Base-by-base conservation (phyloP, 2,113 vertebrate genomes). In the Salvelinus fontinalis region DNA sequence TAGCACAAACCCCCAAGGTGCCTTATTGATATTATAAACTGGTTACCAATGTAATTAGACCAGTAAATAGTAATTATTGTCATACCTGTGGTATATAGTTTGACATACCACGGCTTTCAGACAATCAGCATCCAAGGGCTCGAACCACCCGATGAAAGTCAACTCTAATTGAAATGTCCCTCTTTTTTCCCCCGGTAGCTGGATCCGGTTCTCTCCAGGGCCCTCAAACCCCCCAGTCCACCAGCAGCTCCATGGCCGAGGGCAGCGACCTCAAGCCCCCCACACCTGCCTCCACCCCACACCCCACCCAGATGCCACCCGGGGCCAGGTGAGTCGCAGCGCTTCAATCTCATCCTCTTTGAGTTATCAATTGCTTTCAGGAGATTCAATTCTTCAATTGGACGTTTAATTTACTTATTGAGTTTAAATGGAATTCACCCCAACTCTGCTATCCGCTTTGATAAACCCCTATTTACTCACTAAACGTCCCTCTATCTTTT, bases 241-340 rank as follows among this genome's bases (percentile, higher is more conserved):
- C 97, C 88, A 99, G 96, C 94, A 99, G 97, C 87, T 99, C 98
- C 51, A 99, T 99, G 98, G 97, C 97, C 78, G 97, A 99, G 89
- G 96, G 97, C 81, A 96, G 96, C 86, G 98, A 99, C 89, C 76
- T 99, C 68, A 99, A 99, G 84, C 98, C 98, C 77, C 98, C 98
- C 31, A 99, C 98, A 75, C 98, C 98, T 34, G 98, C 96, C 0
- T 99, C 97, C 14, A 99, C 98, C 4, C 98, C 98, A 77, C 97
- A 98, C 81, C 96, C 97, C 12, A 95, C 97, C 68, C 93, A 99
- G 92, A 93, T 99, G 92, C 95, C 95, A 75, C 85, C 90, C 0
- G 96, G 95, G 88, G 96, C 97, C 91, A 98, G 97, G 98, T 99
- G 92, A 79, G 66, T 84, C 48, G 65, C 1, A 0, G 14, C 1